Evolutionary conservation across 53 echinoderm and acorn worm species (phyloP), one percentile per base, ranked within the genome.

Genomic region (Holothuria scabra): DNA sequence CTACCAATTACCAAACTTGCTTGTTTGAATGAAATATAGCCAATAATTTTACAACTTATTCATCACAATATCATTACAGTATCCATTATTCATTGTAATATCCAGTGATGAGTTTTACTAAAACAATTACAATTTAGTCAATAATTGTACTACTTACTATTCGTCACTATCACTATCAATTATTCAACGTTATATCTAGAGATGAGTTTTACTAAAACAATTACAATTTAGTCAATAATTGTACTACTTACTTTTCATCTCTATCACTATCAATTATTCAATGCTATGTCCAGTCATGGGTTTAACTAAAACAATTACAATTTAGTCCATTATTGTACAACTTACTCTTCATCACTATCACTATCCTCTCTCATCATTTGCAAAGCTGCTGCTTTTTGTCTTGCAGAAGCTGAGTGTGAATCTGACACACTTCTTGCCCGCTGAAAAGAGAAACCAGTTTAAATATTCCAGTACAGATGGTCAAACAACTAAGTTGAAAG

Each of bases 311-410:
- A 62, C 24, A 55, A 13, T 79, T 12, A 19, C 12, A 13, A 48
- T 49, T 28, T 69, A 33, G 33, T 69, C 30, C 19, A 21, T 38
- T 12, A 72, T 14, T 20, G 5, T 19, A 38, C 33, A 22, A 23
- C 76, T 16, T 76, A 24, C 48, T 76, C 76, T 19, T 76, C 76
- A 8, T 76, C 76, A 24, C 57, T 57, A 24, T 57, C 76, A 3
- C 48, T 52, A 25, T 76, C 76, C 8, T 71, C 71, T 5, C 52
- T 30, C 57, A 46, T 24, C n/a, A 28, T 44, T 30, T 30, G 24
- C 3, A 11, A 9, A 21, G 14, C 22, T 25, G 14, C 22, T 25
- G 19, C 21, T 18, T 25, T 63, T 61, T 28, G 22, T 19, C 18
- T 26, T 24, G 25, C 60, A 4, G 19, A 11, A 28, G 41, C n/a